Conservation (phyloP, 2,113 vertebrate genomes). For the Pollachius pollachius region DNA sequence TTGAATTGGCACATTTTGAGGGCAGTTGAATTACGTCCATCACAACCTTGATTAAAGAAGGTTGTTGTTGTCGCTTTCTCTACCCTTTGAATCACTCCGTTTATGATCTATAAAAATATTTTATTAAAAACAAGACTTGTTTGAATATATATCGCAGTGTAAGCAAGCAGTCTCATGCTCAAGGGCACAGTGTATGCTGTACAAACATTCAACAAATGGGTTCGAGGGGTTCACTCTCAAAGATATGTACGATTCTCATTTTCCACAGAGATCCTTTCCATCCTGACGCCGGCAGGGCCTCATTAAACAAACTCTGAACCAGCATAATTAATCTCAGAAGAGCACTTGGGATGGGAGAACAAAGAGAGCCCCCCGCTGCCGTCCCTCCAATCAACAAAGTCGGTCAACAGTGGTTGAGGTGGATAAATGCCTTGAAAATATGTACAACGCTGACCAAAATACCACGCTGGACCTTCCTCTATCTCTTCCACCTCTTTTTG, state of each 20-base stretch:
- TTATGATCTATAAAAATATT: conserved; percentile 13
- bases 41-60: too few species aligned
- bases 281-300: conserved; percentile 50
- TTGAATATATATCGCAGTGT: too few species aligned
- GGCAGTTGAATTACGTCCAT: too few species aligned
- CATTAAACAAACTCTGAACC: conserved; percentile 59
- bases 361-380: conserved; percentile 24
- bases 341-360: conserved; percentile 43
- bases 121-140: too few species aligned
- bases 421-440: conserved; percentile 36
- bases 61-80: not conserved
- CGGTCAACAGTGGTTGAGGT: not conserved
- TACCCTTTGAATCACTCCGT: not conserved
- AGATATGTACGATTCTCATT: conserved; percentile 24
- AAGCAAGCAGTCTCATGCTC: too few species aligned
- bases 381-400: conserved; percentile 10
- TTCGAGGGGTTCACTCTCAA: not conserved
- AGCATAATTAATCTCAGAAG: conserved; percentile 68
- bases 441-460: conserved; percentile 54
- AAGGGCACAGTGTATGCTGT: too few species aligned
- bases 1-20: too few species aligned
- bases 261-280: conserved; percentile 21
- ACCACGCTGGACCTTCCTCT: conserved; percentile 9
- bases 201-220: conserved; percentile 9
- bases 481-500: conserved; percentile 18